These are phyloP conservation scores for Watsonalla binaria DNA, from an alignment of 2,888 invertebrate species.

Conservation along the genomic window DNA sequence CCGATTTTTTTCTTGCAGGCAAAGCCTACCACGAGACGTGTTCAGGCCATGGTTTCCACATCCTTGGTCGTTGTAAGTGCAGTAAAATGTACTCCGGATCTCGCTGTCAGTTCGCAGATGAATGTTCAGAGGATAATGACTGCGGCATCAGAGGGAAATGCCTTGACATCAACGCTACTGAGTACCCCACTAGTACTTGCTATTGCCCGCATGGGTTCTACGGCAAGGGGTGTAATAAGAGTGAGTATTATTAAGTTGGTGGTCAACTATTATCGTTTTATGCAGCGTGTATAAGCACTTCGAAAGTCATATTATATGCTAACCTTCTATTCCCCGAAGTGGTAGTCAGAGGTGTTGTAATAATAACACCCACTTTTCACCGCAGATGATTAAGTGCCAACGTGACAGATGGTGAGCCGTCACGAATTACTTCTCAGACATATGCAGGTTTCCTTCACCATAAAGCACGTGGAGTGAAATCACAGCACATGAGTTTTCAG, in stretches of 20 bases:
- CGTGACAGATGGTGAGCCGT: too few relatives aligned
- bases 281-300: too few relatives aligned
- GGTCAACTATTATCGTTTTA: too few relatives aligned
- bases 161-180: conserved; percentile 87
- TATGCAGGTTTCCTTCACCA: too few relatives aligned
- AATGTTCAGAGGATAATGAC: conserved; percentile 90
- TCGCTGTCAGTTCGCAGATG: conserved; percentile 92
- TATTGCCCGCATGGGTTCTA: conserved; percentile 95
- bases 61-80: conserved; percentile 88
- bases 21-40: conserved; percentile 90
- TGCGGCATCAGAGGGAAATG: conserved; percentile 93
- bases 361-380: too few relatives aligned
- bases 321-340: too few relatives aligned
- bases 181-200: conserved; percentile 90
- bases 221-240: conserved; percentile 89
- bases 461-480: too few relatives aligned
- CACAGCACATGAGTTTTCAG: too few relatives aligned
- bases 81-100: conserved; percentile 89
- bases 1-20: conserved; percentile 53
- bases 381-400: too few relatives aligned
- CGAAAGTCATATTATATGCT: too few relatives aligned
- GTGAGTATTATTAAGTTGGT: conserved; percentile 69
- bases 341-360: too few relatives aligned
- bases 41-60: conserved; percentile 89
- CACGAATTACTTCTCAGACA: too few relatives aligned